A percentile compares a stretch with the other conserved stretches of the same genome.
Evolutionary conservation across 2,888 invertebrate species (phyloP).

Genomic region (Linnaemya vulpina): DNA sequence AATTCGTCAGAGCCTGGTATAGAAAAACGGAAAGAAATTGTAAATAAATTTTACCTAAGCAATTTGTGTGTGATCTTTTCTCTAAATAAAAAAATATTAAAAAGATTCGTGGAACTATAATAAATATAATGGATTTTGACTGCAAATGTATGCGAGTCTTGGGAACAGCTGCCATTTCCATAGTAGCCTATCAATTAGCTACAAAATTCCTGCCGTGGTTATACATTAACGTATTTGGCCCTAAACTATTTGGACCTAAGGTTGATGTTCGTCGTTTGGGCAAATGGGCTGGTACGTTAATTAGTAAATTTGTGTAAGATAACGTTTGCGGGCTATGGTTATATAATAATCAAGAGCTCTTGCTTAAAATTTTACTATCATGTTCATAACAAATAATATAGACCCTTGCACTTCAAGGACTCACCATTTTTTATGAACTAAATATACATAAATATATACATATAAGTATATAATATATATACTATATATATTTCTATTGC

Average conservation of each 20-base stretch:
- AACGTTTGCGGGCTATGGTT: background rate
- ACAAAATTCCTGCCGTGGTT: constrained; percentile 81
- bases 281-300: constrained; percentile 86
- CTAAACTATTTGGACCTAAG: constrained; percentile 84
- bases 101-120: background rate
- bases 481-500: constrained; percentile 39
- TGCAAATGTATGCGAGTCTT: constrained; percentile 74
- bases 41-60: constrained; percentile 19
- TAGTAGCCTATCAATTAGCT: constrained; percentile 81
- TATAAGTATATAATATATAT: constrained; percentile 23
- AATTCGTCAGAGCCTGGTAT: constrained; percentile 4
- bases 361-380: background rate
- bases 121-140: constrained; percentile 73
- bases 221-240: constrained; percentile 84
- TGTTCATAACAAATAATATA: background rate
- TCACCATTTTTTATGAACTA: too few species aligned
- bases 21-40: constrained; percentile 50
- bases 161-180: constrained; percentile 77
- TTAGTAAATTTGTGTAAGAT: background rate
- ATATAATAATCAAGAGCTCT: constrained; percentile 22
- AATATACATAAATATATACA: background rate
- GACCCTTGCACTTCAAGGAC: too few species aligned
- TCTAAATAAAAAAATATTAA: background rate
- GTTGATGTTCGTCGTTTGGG: constrained; percentile 88
- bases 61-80: background rate